A percentile compares a stretch with the other conserved stretches of the same genome.
These are phyloP conservation scores for Scomber colias DNA, from an alignment of 2,113 vertebrate genomes.

Conservation along the genomic window DNA sequence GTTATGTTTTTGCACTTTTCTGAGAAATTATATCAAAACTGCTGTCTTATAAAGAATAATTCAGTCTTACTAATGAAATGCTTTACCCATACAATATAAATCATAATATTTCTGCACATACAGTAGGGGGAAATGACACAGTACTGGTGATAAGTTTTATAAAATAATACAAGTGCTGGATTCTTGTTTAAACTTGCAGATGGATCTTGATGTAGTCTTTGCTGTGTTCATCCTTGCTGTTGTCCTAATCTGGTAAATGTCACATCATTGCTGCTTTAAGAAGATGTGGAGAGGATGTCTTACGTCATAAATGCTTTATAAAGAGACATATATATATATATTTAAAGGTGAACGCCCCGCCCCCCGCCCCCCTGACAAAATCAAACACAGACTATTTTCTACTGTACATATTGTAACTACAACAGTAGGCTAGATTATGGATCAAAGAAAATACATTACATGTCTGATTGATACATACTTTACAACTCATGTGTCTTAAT, in stretches of 20 bases:
- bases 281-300: conserved; percentile 36
- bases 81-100: conserved; percentile 19
- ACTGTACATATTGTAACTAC: conserved; percentile 82
- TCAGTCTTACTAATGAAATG: conserved; percentile 50
- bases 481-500: conserved; percentile 73
- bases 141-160: background rate
- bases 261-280: conserved; percentile 68
- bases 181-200: conserved; percentile 17
- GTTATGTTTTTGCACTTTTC: conserved; percentile 67
- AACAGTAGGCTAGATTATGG: conserved; percentile 66
- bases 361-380: conserved; percentile 6
- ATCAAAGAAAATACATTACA: conserved; percentile 61
- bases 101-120: background rate
- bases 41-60: conserved; percentile 47
- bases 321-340: conserved; percentile 64
- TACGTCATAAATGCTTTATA: conserved; percentile 71
- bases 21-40: conserved; percentile 43
- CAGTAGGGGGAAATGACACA: background rate
- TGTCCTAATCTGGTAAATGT: conserved; percentile 38
- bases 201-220: conserved; percentile 12
- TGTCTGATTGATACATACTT: conserved; percentile 58
- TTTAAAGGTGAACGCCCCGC: conserved; percentile 28
- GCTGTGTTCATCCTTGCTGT: conserved; percentile 23
- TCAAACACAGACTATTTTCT: conserved; percentile 56
- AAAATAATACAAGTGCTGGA: background rate